phyloP scores from a whole-genome alignment of 2,888 invertebrate genomes.

The Ypsolopha scabrella region DNA sequence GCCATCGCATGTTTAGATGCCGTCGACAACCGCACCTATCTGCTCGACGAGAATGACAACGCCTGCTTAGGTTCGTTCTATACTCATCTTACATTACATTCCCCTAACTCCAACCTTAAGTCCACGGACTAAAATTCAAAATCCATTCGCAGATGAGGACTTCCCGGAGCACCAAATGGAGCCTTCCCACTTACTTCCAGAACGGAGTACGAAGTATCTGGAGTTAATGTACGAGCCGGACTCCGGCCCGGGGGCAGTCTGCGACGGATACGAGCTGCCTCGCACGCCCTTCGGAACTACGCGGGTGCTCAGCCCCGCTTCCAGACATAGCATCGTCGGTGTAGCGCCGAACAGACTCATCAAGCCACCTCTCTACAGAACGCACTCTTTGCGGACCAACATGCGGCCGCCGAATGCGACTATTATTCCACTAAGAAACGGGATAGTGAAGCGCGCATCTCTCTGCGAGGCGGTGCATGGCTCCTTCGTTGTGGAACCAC shows the following conservation, averaged over 20 bases:
- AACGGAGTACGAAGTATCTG: slow-evolving; percentile 71
- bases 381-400: slow-evolving; percentile 41
- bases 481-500: slow-evolving; percentile 16
- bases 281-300: slow-evolving; percentile 40
- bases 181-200: slow-evolving; percentile 45
- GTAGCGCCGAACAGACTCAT: slow-evolving; percentile 49
- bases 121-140: neutral
- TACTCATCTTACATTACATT: slow-evolving; percentile 13
- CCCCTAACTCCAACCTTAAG: neutral
- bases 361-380: slow-evolving; percentile 37
- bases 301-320: slow-evolving; percentile 31
- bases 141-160: slow-evolving; percentile 40
- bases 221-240: slow-evolving; percentile 74
- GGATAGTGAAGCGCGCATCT: slow-evolving; percentile 44
- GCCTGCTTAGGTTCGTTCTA: slow-evolving; percentile 62
- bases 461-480: slow-evolving; percentile 31
- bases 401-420: slow-evolving; percentile 53
- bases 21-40: slow-evolving; percentile 83
- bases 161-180: slow-evolving; percentile 52
- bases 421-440: slow-evolving; percentile 48
- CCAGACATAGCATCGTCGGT: slow-evolving; percentile 54
- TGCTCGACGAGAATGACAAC: slow-evolving; percentile 81
- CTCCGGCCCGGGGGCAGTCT: slow-evolving; percentile 38
- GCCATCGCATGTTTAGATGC: slow-evolving; percentile 70
- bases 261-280: slow-evolving; percentile 76